A percentile compares a stretch with the other conserved stretches of the same genome.
phyloP scores from a whole-genome alignment of 2,888 invertebrate genomes.

The Tipula vernalis region DNA sequence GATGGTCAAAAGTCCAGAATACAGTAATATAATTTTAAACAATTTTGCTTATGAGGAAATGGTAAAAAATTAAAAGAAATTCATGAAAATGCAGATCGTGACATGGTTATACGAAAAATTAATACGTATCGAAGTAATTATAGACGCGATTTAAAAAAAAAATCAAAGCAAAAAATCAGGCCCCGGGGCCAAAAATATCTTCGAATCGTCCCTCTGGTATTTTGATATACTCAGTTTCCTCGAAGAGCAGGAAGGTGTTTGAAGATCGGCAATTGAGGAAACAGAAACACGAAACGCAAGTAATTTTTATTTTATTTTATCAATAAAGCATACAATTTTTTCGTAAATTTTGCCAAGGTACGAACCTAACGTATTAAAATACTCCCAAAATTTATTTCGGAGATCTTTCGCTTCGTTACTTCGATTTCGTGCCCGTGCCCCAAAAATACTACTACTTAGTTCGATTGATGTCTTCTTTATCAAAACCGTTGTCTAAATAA shows the following conservation, averaged over 20 bases:
- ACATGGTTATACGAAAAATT: not conserved
- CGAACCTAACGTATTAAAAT: too few species aligned
- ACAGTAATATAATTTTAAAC: too few species aligned
- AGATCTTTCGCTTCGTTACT: too few species aligned
- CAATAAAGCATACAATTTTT: not conserved
- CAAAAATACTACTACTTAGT: too few species aligned
- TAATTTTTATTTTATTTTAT: not conserved
- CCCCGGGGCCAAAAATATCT: not conserved
- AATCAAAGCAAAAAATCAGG: not conserved
- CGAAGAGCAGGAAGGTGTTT: constrained; percentile 12
- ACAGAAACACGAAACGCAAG: not conserved
- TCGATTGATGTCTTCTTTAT: too few species aligned
- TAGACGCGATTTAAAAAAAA: not conserved
- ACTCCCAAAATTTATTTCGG: too few species aligned
- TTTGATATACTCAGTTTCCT: constrained; percentile 14
- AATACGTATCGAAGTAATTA: not conserved
- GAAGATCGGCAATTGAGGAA: not conserved
- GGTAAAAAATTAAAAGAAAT: constrained; percentile 15
- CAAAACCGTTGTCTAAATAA: too few species aligned
- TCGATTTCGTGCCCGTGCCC: too few species aligned
- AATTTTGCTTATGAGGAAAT: constrained; percentile 15
- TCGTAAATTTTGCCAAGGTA: not conserved
- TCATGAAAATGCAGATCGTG: constrained; percentile 12
- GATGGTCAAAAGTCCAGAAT: constrained; percentile 12
- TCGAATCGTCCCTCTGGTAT: constrained; percentile 15